A percentile compares a stretch with the other conserved stretches of the same genome.
phyloP scores from a whole-genome alignment of 2,113 vertebrate genomes.

The Taurulus bubalis region DNA sequence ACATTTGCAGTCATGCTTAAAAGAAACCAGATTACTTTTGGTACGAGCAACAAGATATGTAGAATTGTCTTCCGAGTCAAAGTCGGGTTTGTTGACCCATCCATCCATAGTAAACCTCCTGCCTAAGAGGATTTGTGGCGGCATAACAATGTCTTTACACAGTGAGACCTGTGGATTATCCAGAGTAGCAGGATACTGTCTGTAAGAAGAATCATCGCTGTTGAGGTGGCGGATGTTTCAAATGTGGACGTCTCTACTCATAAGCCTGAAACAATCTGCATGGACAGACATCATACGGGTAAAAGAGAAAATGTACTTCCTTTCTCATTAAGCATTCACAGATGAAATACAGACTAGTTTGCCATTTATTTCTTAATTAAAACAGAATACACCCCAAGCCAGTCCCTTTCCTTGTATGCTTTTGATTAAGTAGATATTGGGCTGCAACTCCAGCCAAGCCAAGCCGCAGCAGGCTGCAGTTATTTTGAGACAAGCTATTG shows the following conservation, averaged over 20 bases:
- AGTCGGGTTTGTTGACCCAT: not conserved
- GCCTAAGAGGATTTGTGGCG: not conserved
- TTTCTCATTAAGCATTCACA: not conserved
- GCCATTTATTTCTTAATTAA: not conserved
- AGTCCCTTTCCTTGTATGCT: slow-evolving; percentile 7
- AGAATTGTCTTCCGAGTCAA: not conserved
- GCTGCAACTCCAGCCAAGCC: slow-evolving; percentile 26
- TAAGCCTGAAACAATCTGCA: not conserved
- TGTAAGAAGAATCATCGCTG: too few species aligned
- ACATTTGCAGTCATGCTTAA: too few species aligned
- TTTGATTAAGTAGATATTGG: slow-evolving; percentile 13
- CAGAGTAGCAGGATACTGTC: fast-evolving
- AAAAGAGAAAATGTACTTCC: not conserved
- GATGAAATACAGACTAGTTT: not conserved
- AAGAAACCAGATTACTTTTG: not conserved
- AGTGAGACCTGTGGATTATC: not conserved
- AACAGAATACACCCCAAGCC: not conserved
- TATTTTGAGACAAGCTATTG: slow-evolving; percentile 47
- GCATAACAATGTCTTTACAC: not conserved
- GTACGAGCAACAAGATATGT: not conserved
- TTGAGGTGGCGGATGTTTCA: too few species aligned
- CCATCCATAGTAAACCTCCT: not conserved
- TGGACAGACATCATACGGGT: not conserved
- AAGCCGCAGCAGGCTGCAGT: slow-evolving; percentile 19
- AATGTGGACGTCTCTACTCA: not conserved